Evolutionary conservation across 2,113 vertebrate species (phyloP).

Genomic region (Eonycteris spelaea): DNA sequence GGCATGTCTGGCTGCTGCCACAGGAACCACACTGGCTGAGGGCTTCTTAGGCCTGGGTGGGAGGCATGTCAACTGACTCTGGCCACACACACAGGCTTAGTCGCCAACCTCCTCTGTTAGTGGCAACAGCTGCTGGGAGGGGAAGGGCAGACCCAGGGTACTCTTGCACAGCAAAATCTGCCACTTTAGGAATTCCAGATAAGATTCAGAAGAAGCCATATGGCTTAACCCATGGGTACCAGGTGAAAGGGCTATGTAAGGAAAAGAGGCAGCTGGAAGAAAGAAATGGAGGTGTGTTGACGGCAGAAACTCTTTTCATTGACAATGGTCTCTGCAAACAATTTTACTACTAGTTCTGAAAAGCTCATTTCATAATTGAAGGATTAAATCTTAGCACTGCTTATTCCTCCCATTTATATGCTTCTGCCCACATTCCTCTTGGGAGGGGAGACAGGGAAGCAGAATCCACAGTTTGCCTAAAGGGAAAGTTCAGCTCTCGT

Average conservation of each 20-base stretch:
- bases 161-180: conserved; percentile 75
- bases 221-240: conserved; percentile 44
- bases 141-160: conserved; percentile 50
- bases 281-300: background rate
- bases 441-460: conserved; percentile 58
- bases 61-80: conserved; percentile 52
- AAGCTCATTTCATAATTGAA: conserved; percentile 47
- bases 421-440: conserved; percentile 4
- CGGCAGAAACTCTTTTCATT: background rate
- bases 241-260: conserved; percentile 37
- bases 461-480: background rate
- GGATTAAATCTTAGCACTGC: conserved; percentile 50
- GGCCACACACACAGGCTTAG: conserved; percentile 77
- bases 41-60: conserved; percentile 74
- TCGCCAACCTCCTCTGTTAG: conserved; percentile 71
- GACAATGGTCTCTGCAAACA: conserved; percentile 61
- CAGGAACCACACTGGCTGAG: conserved; percentile 77
- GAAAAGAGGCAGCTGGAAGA: background rate
- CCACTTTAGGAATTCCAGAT: conserved; percentile 73
- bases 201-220: conserved; percentile 58
- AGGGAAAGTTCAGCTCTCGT: conserved; percentile 63
- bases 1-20: conserved; percentile 69
- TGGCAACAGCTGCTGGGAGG: conserved; percentile 64
- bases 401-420: conserved; percentile 44
- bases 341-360: conserved; percentile 65